phyloP scores from a whole-genome alignment of 2,888 invertebrate species.

The Nomada flava region DNA sequence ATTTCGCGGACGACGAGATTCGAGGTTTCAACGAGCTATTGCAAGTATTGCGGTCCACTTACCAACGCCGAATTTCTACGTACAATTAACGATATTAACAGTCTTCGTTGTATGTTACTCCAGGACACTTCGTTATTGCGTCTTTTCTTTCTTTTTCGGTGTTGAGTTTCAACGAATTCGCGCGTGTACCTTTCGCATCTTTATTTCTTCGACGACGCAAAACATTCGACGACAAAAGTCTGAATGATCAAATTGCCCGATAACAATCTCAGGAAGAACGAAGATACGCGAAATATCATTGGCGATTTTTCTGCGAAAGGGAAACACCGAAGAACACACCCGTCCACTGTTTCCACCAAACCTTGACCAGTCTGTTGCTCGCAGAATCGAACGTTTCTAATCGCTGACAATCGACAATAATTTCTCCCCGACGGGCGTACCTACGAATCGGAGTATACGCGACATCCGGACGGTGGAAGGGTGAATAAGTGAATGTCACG shows the following conservation, averaged over 20 bases:
- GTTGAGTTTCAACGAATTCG: neutral
- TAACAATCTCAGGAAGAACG: neutral
- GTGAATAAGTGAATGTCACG: neutral
- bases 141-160: neutral
- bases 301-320: no score
- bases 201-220: neutral
- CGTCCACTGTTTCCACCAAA: no score
- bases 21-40: neutral
- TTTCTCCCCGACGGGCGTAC: neutral
- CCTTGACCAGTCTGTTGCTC: no score
- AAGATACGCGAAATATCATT: neutral
- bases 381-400: no score
- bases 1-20: neutral
- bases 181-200: neutral
- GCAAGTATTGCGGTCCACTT: conserved; percentile 1
- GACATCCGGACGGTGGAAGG: neutral
- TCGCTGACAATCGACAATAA: no score
- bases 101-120: neutral
- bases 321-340: no score
- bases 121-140: no score
- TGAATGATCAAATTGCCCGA: neutral
- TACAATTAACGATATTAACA: conserved; percentile 24
- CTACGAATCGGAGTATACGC: neutral
- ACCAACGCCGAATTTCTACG: conserved; percentile 39
- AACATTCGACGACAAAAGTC: no score